These are phyloP conservation scores for Nomada ruficornis DNA, from an alignment of 2,888 invertebrate genomes.

Conservation along the genomic window DNA sequence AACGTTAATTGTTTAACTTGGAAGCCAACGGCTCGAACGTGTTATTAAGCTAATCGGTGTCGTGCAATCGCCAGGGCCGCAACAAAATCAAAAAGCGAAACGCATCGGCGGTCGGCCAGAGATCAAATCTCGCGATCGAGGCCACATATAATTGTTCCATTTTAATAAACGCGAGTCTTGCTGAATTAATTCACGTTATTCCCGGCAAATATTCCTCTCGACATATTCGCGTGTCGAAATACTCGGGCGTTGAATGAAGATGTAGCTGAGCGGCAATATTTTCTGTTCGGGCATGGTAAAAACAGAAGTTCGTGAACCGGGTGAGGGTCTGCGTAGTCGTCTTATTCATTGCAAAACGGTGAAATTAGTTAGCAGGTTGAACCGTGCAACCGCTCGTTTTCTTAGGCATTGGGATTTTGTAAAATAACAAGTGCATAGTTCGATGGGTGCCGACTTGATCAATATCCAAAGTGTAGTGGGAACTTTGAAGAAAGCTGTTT, in stretches of 20 bases:
- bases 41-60: constrained; percentile 59
- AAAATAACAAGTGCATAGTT: background rate
- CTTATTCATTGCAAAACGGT: background rate
- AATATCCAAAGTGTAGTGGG: too few species aligned
- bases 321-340: background rate
- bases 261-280: too few species aligned
- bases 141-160: constrained; percentile 21
- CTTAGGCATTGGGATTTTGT: background rate
- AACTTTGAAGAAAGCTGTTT: too few species aligned
- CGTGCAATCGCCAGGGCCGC: constrained; percentile 30
- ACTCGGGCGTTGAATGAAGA: background rate
- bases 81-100: constrained; percentile 40
- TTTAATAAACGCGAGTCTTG: constrained; percentile 15
- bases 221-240: background rate
- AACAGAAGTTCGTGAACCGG: constrained; percentile 4
- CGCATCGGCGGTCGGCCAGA: constrained; percentile 8
- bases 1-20: constrained; percentile 58
- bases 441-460: too few species aligned
- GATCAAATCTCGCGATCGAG: constrained; percentile 39
- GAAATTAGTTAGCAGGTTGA: background rate
- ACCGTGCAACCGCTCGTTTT: background rate
- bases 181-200: constrained; percentile 27
- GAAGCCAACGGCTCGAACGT: constrained; percentile 39
- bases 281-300: background rate
- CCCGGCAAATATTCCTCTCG: constrained; percentile 1